A percentile compares a stretch with the other conserved stretches of the same genome.
These are phyloP conservation scores for Elymnias hypermnestra DNA, from an alignment of 1,140 invertebrate species.

Conservation along the genomic window DNA sequence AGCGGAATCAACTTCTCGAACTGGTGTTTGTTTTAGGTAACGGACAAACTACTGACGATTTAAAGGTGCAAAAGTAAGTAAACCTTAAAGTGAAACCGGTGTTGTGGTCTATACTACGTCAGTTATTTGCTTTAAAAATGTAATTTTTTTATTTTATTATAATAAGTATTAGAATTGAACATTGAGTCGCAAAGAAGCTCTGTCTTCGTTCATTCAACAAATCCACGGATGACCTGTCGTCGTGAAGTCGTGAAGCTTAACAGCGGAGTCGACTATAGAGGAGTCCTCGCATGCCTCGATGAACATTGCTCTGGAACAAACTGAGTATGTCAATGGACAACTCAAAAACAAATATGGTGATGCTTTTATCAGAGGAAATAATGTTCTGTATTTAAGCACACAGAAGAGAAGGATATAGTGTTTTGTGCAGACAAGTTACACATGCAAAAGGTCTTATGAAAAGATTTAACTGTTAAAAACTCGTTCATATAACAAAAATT, in stretches of 20 bases:
- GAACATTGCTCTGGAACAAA: constrained; percentile 99
- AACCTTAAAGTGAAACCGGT: too few relatives aligned
- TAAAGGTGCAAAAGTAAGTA: too few relatives aligned
- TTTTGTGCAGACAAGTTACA: too few relatives aligned
- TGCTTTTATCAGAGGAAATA: constrained; percentile 99
- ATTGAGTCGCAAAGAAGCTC: constrained; percentile 94
- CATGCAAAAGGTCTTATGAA: too few relatives aligned
- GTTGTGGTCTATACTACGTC: too few relatives aligned
- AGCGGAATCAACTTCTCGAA: too few relatives aligned
- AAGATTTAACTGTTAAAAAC: background rate
- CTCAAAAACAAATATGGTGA: constrained; percentile 99
- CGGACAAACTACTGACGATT: too few relatives aligned
- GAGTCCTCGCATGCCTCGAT: constrained; percentile 97
- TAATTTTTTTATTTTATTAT: too few relatives aligned
- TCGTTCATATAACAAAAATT: too few relatives aligned
- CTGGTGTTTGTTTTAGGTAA: too few relatives aligned
- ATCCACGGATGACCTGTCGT: constrained; percentile 99
- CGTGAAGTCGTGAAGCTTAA: constrained; percentile 99
- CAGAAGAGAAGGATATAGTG: constrained; percentile 88
- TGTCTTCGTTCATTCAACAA: constrained; percentile 98
- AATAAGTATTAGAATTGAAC: too few relatives aligned
- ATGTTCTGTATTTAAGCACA: constrained; percentile 97
- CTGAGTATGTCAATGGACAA: constrained; percentile 99
- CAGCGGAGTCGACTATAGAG: constrained; percentile 97
- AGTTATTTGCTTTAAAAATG: too few relatives aligned